Percentiles rank a stretch among this genome's conserved stretches.
These are phyloP conservation scores for Bettongia penicillata DNA, from an alignment of 2,113 vertebrate species.

Conservation along the genomic window DNA sequence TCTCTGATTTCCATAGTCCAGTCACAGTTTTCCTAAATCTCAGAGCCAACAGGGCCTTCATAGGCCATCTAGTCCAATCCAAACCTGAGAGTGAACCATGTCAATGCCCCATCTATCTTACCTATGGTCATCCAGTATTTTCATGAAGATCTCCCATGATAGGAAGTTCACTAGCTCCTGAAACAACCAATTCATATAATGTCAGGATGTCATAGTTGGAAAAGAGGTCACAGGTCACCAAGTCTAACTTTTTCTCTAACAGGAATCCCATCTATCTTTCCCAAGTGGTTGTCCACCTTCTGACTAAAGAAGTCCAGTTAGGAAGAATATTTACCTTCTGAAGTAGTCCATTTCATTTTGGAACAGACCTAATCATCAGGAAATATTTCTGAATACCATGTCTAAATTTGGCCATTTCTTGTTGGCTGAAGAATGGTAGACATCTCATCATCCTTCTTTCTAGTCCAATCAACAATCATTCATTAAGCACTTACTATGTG, in stretches of 20 bases:
- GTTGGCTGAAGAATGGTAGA: neutral
- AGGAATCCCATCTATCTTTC: neutral
- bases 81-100: neutral
- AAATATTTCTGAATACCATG: neutral
- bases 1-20: neutral
- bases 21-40: neutral
- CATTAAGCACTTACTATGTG: neutral
- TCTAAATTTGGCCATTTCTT: neutral
- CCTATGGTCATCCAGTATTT: neutral
- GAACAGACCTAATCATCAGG: neutral
- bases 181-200: neutral
- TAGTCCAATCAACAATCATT: neutral
- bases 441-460: neutral
- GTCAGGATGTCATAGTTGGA: neutral
- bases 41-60: neutral
- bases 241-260: neutral
- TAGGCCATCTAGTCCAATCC: neutral
- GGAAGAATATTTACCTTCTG: neutral
- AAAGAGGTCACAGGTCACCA: neutral
- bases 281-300: neutral
- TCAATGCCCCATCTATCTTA: neutral
- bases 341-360: neutral
- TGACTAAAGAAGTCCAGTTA: neutral
- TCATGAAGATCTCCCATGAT: neutral
- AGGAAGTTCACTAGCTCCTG: neutral